Evolutionary conservation across 2,888 invertebrate genomes (phyloP).

Genomic region (Tricholauxania praeusta): DNA sequence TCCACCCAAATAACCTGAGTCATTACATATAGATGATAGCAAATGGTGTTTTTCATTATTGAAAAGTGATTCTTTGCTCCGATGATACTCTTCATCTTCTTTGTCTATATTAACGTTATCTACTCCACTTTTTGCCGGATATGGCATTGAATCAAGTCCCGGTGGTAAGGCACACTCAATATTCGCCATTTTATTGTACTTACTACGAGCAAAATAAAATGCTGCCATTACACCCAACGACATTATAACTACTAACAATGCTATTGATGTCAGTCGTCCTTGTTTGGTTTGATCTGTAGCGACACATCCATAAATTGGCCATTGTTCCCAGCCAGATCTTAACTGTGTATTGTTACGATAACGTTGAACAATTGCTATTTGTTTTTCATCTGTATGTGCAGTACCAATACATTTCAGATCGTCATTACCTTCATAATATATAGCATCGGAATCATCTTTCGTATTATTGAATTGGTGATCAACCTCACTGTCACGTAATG

Average conservation of each 20-base stretch:
- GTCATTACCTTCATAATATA: slow-evolving; percentile 37
- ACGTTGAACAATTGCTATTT: slow-evolving; percentile 20
- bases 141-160: slow-evolving; percentile 48
- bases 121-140: slow-evolving; percentile 33
- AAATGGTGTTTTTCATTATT: slow-evolving; percentile 51
- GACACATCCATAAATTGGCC: slow-evolving; percentile 39
- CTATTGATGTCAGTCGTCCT: slow-evolving; percentile 42
- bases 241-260: slow-evolving; percentile 44
- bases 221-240: slow-evolving; percentile 44
- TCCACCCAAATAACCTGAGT: slow-evolving; percentile 48
- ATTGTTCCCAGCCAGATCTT: slow-evolving; percentile 46
- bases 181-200: slow-evolving; percentile 54
- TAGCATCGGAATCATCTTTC: slow-evolving; percentile 26
- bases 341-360: slow-evolving; percentile 42
- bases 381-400: slow-evolving; percentile 17
- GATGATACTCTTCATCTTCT: slow-evolving; percentile 39
- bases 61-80: slow-evolving; percentile 48
- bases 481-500: slow-evolving; percentile 44
- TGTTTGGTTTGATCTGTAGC: slow-evolving; percentile 40
- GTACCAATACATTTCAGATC: slow-evolving; percentile 45
- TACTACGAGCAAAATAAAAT: slow-evolving; percentile 47
- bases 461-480: slow-evolving; percentile 46
- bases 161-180: slow-evolving; percentile 52
- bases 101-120: slow-evolving; percentile 41
- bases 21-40: slow-evolving; percentile 48